phyloP scores from a whole-genome alignment of 2,888 invertebrate species.

The Brenthis hecate region DNA sequence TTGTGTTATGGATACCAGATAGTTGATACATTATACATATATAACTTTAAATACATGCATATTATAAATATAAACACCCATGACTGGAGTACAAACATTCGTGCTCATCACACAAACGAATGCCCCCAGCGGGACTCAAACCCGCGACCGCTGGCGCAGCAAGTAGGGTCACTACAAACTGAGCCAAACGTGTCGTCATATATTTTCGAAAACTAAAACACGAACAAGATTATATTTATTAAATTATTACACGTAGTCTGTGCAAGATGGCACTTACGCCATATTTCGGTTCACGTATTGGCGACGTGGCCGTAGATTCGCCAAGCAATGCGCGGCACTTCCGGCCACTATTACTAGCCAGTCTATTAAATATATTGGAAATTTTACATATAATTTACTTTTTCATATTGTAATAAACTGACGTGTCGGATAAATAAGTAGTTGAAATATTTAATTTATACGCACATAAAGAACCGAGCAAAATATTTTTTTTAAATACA shows the following conservation, averaged over 20 bases:
- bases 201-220: not conserved
- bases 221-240: too few species aligned
- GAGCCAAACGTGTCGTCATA: not conserved
- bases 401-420: conserved; percentile 1
- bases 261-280: not conserved
- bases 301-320: conserved; percentile 21
- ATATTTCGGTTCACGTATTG: conserved; percentile 13
- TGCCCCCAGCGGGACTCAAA: too few species aligned
- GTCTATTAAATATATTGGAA: conserved; percentile 6
- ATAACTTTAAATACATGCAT: too few species aligned
- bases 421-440: not conserved
- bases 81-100: too few species aligned
- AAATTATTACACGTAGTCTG: not conserved
- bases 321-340: conserved; percentile 41
- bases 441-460: not conserved
- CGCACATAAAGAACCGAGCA: too few species aligned
- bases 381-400: conserved; percentile 2
- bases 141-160: too few species aligned
- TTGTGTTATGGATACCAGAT: too few species aligned
- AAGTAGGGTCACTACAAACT: too few species aligned
- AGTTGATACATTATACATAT: too few species aligned
- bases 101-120: too few species aligned
- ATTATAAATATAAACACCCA: too few species aligned
- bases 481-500: too few species aligned
- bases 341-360: conserved; percentile 37